These are phyloP conservation scores for Peromyscus californicus DNA, from an alignment of 2,113 vertebrate genomes.

Conservation along the genomic window DNA sequence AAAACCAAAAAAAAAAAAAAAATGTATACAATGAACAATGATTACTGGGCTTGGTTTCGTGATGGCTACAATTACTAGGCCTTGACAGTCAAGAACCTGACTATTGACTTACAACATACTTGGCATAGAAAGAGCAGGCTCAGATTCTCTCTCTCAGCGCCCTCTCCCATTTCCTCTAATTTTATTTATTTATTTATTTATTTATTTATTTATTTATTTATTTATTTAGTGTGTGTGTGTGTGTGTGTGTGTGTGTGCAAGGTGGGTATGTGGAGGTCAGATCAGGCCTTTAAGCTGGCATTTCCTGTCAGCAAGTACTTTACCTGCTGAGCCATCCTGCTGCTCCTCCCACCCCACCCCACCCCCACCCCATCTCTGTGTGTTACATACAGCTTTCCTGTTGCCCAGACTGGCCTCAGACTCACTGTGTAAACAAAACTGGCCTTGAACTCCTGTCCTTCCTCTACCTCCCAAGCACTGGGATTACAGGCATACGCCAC, in stretches of 20 bases:
- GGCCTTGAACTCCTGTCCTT: neutral
- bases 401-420: neutral
- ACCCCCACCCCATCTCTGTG: neutral
- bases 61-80: neutral
- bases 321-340: neutral
- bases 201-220: neutral
- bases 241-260: neutral
- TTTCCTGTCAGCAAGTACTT: neutral
- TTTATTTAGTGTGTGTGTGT: neutral
- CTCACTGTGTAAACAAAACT: neutral
- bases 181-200: neutral
- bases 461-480: neutral
- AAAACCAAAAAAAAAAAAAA: neutral
- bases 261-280: neutral
- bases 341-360: too few species aligned
- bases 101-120: slow-evolving; percentile 6
- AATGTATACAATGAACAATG: neutral
- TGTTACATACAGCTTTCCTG: neutral
- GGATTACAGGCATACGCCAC: neutral
- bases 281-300: neutral
- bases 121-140: neutral
- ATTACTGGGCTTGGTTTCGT: neutral
- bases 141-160: neutral
- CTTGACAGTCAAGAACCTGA: slow-evolving; percentile 7
- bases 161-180: neutral